Percentiles rank a stretch among this genome's conserved stretches.
Conservation (phyloP, 2,797 vertebrate genomes). For the Sphaeramia orbicularis region DNA sequence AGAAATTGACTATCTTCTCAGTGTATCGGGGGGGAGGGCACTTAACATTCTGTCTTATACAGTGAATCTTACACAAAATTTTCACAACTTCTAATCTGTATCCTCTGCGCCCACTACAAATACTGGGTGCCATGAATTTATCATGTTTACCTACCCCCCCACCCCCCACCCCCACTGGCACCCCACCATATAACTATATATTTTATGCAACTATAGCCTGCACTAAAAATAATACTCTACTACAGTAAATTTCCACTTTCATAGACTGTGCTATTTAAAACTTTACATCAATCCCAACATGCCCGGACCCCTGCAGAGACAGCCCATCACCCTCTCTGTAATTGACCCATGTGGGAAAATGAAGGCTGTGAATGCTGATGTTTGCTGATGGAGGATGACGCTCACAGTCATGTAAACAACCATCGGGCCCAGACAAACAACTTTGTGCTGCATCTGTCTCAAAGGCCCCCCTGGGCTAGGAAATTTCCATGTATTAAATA, state of each 20-base stretch:
- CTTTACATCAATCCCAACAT: constrained; percentile 28
- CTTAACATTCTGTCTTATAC: no score
- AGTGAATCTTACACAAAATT: no score
- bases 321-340: constrained; percentile 53
- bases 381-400: constrained; percentile 62
- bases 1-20: no score
- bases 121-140: no score
- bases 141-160: no score
- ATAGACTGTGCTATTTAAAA: constrained; percentile 19
- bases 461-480: constrained; percentile 22
- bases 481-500: constrained; percentile 40
- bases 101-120: no score
- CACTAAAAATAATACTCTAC: constrained; percentile 13
- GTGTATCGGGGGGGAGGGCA: no score
- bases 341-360: constrained; percentile 72
- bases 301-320: constrained; percentile 48
- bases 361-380: constrained; percentile 34
- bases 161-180: no score
- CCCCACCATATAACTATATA: no score
- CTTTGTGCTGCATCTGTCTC: constrained; percentile 50
- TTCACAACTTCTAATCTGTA: no score
- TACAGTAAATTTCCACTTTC: constrained; percentile 11
- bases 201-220: no score
- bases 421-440: constrained; percentile 58
- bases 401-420: constrained; percentile 63